Conservation (phyloP, 2,888 invertebrate genomes). For the Cantharis rufa region DNA sequence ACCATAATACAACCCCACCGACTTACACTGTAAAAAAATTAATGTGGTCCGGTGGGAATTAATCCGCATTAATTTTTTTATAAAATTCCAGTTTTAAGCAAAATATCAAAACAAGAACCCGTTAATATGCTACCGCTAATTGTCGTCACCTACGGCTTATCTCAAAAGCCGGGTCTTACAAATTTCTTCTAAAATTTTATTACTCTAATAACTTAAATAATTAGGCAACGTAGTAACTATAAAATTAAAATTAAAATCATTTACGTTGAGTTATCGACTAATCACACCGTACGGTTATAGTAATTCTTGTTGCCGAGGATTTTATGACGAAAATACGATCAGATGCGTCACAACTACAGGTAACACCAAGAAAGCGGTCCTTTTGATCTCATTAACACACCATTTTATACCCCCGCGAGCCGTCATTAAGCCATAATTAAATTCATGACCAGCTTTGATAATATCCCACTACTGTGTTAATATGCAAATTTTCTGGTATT, state of each 20-base stretch:
- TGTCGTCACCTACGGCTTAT: not conserved
- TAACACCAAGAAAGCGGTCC: constrained; percentile 30
- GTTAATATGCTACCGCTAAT: not conserved
- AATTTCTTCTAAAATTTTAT: not conserved
- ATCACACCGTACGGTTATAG: not conserved
- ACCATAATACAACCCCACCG: too few relatives aligned
- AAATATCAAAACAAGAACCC: not conserved
- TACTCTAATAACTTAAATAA: not conserved
- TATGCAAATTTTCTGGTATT: not conserved
- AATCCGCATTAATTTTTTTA: not conserved
- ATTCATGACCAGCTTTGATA: constrained; percentile 10
- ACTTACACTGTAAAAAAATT: too few relatives aligned
- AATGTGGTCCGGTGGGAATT: too few relatives aligned
- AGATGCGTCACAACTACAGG: constrained; percentile 11
- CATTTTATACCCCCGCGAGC: constrained; percentile 6
- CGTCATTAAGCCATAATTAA: constrained; percentile 9
- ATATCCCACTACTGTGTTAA: constrained; percentile 5
- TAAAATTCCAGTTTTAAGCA: not conserved
- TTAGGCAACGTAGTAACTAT: not conserved
- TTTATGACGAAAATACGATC: not conserved
- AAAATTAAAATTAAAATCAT: not conserved
- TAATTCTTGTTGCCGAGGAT: not conserved
- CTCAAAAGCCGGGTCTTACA: not conserved
- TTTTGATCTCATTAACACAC: constrained; percentile 37
- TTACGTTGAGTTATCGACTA: not conserved